Evolutionary conservation across 1,140 invertebrate species (phyloP), one percentile per base, ranked within the genome.

Genomic region (Caenorhabditis brenneri): DNA sequence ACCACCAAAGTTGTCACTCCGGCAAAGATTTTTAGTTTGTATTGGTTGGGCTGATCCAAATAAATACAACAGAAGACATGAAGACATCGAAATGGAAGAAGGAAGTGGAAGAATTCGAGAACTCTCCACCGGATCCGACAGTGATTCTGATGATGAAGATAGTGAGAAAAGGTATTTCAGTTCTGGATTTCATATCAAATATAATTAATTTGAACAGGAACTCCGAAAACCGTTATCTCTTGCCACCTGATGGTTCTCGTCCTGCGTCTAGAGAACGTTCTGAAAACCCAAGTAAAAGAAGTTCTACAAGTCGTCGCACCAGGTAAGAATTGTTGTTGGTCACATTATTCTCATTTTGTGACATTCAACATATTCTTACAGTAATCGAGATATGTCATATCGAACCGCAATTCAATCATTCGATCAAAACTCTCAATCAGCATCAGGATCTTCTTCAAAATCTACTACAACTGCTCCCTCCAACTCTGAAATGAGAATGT

Each of bases 11-110:
- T 55, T 86, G n/a, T 69, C 82, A 16, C 79, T 80, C 16, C 80
- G 79, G 27, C 81, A 86, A 74, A 80, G 49, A 46, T 84, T 86
- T 53, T 55, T 86, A 10, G 79, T 86, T 19, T 86, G 85, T 27
- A 86, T 86, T 31, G 85, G 85, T 36, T 53, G 74, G 81, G 81
- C 69, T 5, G 81, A 84, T 74, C 81, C 81, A 1, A 80, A 80
- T 3, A 60, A 86, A 53, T 86, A 51, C 22, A 53, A 39, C 19
- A 55, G 33, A 22, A n/a, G 15, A 55, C 27, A 51, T 33, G 46
- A 55, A 12, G 46, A 31, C n/a, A 80, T 80, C 31, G 46, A 80
- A 51, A 80, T 80, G 78, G 78, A 55, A 51, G 78, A 55, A 33
- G 46, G 51, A 0, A 48, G 46, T 29, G 33, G 46, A n/a, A 53